Evolutionary conservation across 2,797 vertebrate species (phyloP).

Genomic region (Furcifer pardalis): DNA sequence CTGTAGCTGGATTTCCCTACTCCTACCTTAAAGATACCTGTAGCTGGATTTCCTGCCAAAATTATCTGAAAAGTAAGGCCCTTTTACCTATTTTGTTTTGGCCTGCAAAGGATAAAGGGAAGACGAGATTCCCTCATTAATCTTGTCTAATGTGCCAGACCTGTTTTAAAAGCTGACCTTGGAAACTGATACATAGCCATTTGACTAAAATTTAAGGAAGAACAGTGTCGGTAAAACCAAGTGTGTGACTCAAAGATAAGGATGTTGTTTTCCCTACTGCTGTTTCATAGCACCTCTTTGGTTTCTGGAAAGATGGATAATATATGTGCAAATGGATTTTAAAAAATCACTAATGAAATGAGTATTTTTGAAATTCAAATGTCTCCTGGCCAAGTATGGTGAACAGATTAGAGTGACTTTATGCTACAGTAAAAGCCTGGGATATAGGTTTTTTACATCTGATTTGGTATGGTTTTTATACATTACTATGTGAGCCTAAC

Average conservation of each 20-base stretch:
- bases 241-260: conserved; percentile 9
- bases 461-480: background rate
- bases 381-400: background rate
- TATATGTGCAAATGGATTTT: conserved; percentile 28
- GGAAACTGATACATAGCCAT: background rate
- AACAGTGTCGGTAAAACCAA: conserved; percentile 4
- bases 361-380: background rate
- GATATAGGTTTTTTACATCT: background rate
- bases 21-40: conserved; percentile 10
- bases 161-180: conserved; percentile 20
- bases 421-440: conserved; percentile 1
- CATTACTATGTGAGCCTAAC: background rate
- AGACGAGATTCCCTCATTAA: conserved; percentile 12
- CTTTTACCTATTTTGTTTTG: background rate
- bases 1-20: conserved; percentile 13
- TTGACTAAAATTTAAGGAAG: conserved; percentile 7
- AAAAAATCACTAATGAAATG: conserved; percentile 14
- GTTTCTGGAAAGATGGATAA: conserved; percentile 23
- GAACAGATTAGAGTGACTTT: background rate
- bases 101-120: background rate
- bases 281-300: conserved; percentile 26
- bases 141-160: conserved; percentile 27
- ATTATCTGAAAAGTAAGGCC: background rate
- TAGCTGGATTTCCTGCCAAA: conserved; percentile 11
- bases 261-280: conserved; percentile 15